These are phyloP conservation scores for Drosophila eugracilis DNA, from an alignment of 1,140 invertebrate genomes.

Conservation along the genomic window DNA sequence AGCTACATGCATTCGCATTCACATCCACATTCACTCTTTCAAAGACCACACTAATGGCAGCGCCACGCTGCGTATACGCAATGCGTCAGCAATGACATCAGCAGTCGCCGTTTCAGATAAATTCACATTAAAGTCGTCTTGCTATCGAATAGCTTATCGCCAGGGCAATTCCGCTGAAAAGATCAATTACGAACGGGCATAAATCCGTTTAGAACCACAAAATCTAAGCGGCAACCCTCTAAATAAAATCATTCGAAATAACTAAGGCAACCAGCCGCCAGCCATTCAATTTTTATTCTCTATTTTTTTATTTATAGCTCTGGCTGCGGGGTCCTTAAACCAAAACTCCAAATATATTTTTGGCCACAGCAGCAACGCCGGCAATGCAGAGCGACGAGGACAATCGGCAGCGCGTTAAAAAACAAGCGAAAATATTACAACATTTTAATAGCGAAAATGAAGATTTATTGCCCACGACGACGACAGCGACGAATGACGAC, in stretches of 20 bases:
- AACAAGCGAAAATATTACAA: conserved; percentile 74
- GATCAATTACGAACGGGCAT: conserved; percentile 65
- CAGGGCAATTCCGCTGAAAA: conserved; percentile 40
- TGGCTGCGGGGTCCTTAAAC: conserved; percentile 35
- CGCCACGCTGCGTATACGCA: conserved; percentile 53
- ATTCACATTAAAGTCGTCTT: conserved; percentile 38
- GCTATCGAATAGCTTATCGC: conserved; percentile 35
- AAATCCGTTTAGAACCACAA: conserved; percentile 68
- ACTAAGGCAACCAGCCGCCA: conserved; percentile 24
- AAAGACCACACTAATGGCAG: conserved; percentile 6
- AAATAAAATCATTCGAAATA: conserved; percentile 27
- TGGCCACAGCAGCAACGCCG: conserved; percentile 11
- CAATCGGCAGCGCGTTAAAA: conserved; percentile 70
- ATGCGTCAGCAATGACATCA: conserved; percentile 52
- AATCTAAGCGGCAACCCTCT: conserved; percentile 48
- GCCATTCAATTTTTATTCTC: conserved; percentile 71
- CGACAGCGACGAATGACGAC: conserved; percentile 40
- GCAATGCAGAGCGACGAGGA: conserved; percentile 40
- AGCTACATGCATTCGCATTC: conserved; percentile 7
- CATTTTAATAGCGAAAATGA: conserved; percentile 82
- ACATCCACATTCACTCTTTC: conserved; percentile 6
- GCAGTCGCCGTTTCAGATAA: conserved; percentile 2
- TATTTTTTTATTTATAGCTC: conserved; percentile 65
- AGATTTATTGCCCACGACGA: conserved; percentile 76
- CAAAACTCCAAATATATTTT: conserved; percentile 59